These are phyloP conservation scores for Cheumatopsyche charites DNA, from an alignment of 1,140 invertebrate species.

Conservation along the genomic window DNA sequence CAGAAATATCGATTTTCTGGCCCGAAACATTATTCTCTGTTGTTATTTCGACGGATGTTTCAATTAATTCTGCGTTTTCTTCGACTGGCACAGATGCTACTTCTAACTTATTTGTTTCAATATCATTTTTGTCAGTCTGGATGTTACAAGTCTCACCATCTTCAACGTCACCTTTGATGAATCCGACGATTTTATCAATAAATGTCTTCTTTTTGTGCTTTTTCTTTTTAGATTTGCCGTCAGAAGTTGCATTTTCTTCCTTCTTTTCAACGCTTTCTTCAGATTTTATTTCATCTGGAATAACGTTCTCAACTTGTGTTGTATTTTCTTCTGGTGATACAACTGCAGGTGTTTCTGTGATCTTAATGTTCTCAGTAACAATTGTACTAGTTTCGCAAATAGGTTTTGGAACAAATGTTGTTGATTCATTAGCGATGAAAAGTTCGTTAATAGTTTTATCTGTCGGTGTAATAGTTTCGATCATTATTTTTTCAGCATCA, in stretches of 20 bases:
- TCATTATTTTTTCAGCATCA: not conserved
- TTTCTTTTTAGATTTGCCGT: not conserved
- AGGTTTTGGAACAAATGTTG: not conserved
- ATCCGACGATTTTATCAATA: not conserved
- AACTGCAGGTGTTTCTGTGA: not conserved
- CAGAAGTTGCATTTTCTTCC: not conserved
- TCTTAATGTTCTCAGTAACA: not conserved
- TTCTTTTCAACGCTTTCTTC: not conserved
- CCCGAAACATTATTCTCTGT: not conserved
- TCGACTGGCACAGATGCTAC: not conserved
- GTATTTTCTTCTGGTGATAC: not conserved
- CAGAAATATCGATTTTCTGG: not conserved
- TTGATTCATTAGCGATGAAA: not conserved
- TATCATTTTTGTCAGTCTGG: not conserved
- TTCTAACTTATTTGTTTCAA: not conserved
- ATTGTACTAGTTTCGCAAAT: not conserved
- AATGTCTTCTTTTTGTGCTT: conserved; percentile 4
- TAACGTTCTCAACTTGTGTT: too few species aligned
- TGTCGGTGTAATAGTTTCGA: not conserved
- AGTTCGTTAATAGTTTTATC: not conserved
- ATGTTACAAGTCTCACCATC: not conserved
- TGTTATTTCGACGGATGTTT: not conserved
- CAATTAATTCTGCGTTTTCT: not conserved
- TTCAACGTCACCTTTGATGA: conserved; percentile 10
- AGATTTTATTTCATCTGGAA: not conserved